Conservation (phyloP, 2,113 vertebrate genomes). For the Spermophilus dauricus region DNA sequence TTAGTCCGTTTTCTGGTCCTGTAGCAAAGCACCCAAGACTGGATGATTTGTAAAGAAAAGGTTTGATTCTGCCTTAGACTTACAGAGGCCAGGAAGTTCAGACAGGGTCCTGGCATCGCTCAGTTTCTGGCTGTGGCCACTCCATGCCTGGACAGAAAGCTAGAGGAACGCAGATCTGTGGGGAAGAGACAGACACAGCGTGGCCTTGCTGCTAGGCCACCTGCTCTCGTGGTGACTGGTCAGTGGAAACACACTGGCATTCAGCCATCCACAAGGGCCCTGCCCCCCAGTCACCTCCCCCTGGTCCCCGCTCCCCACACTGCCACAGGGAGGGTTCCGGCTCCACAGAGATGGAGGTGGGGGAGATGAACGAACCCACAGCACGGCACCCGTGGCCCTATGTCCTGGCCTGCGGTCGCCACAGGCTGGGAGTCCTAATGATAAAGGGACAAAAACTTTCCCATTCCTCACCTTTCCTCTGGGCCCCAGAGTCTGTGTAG, state of each 20-base stretch:
- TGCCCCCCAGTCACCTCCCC: not conserved
- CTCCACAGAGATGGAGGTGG: too few species aligned
- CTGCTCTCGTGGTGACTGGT: not conserved
- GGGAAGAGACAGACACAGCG: not conserved
- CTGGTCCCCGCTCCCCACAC: not conserved
- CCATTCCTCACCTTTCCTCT: not conserved
- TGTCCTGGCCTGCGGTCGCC: not conserved
- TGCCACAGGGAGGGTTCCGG: too few species aligned
- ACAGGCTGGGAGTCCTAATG: not conserved
- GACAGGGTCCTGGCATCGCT: not conserved
- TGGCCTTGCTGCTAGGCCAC: not conserved
- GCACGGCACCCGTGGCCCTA: too few species aligned
- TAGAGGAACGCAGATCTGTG: not conserved
- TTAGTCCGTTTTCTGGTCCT: not conserved
- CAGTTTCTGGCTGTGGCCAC: not conserved
- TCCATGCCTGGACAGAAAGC: not conserved
- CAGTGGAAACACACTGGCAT: too few species aligned
- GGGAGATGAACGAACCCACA: too few species aligned
- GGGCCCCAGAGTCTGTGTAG: rapidly evolving
- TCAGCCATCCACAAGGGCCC: too few species aligned
- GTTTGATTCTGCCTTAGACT: not conserved
- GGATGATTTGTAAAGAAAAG: not conserved
- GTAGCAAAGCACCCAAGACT: not conserved
- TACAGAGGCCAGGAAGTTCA: not conserved
- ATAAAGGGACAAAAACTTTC: not conserved